Conservation (phyloP, 2,113 vertebrate genomes). For the Malurus cyaneus region DNA sequence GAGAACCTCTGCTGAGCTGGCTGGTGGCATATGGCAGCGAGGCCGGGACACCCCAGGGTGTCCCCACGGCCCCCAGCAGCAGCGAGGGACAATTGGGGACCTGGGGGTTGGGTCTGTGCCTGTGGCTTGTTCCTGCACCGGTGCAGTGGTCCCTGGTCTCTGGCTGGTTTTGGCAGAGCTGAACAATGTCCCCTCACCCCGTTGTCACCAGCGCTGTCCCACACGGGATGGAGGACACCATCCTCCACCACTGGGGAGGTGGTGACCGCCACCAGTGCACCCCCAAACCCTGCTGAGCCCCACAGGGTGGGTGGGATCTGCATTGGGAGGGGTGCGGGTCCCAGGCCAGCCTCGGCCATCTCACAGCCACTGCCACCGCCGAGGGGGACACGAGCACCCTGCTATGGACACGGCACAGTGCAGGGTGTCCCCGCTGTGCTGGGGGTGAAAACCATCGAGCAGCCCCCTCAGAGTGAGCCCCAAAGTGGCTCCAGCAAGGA, state of each 20-base stretch:
- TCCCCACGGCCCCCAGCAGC: not conserved
- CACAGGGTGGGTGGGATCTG: fast-evolving
- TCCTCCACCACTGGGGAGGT: not conserved
- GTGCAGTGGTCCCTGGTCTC: fast-evolving
- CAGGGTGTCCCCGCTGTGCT: fast-evolving
- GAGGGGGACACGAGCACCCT: not conserved
- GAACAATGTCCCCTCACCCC: not conserved
- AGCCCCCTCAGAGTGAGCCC: not conserved
- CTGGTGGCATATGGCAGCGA: not conserved
- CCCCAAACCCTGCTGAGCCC: not conserved
- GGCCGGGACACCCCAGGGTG: not conserved
- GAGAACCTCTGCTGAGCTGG: not conserved
- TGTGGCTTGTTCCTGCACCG: not conserved
- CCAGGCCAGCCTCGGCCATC: not conserved
- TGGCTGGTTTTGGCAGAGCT: not conserved
- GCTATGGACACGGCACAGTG: fast-evolving
- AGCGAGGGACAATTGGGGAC: fast-evolving
- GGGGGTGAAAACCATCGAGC: not conserved
- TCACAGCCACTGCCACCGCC: not conserved
- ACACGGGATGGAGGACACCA: fast-evolving
- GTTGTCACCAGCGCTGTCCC: not conserved
- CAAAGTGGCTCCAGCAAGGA: not conserved
- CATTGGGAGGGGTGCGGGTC: fast-evolving
- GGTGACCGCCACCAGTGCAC: not conserved
- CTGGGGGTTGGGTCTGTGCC: not conserved